These are phyloP conservation scores for Cydia fagiglandana DNA, from an alignment of 1,140 invertebrate genomes.

Conservation along the genomic window DNA sequence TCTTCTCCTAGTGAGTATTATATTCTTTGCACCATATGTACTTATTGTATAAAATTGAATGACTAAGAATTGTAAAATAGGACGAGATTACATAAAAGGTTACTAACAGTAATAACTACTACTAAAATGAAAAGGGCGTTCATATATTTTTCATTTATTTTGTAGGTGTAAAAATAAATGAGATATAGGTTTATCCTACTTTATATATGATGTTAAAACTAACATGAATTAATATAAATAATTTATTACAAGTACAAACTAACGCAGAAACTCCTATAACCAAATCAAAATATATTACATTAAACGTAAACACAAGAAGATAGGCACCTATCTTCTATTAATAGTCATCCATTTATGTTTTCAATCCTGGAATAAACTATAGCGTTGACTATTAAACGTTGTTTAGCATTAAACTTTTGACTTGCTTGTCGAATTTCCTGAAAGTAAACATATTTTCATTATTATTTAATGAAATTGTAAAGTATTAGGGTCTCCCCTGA, in stretches of 20 bases:
- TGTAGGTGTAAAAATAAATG: not conserved
- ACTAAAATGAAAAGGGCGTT: not conserved
- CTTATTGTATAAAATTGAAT: not conserved
- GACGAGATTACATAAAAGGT: too few relatives aligned
- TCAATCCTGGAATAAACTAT: too few relatives aligned
- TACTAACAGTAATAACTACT: too few relatives aligned
- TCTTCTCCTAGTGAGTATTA: too few relatives aligned
- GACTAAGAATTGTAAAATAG: too few relatives aligned
- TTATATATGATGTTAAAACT: not conserved
- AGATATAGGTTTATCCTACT: not conserved
- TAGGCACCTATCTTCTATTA: too few relatives aligned
- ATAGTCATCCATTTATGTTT: too few relatives aligned
- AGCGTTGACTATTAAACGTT: slow-evolving; percentile 59
- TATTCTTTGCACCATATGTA: too few relatives aligned
- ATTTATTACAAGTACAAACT: not conserved
- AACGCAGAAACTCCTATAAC: not conserved
- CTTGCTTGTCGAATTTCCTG: slow-evolving; percentile 82
- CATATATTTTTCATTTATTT: not conserved
- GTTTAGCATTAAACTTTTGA: slow-evolving; percentile 81
- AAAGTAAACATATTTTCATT: slow-evolving; percentile 57
- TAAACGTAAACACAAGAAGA: slow-evolving; percentile 5
- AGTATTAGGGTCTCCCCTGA: too few relatives aligned
- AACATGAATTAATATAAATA: too few relatives aligned
- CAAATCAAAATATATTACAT: slow-evolving; percentile 10
- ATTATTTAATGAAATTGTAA: slow-evolving; percentile 33